These are phyloP conservation scores for Morone chrysops DNA, from an alignment of 2,113 vertebrate genomes.

Conservation along the genomic window DNA sequence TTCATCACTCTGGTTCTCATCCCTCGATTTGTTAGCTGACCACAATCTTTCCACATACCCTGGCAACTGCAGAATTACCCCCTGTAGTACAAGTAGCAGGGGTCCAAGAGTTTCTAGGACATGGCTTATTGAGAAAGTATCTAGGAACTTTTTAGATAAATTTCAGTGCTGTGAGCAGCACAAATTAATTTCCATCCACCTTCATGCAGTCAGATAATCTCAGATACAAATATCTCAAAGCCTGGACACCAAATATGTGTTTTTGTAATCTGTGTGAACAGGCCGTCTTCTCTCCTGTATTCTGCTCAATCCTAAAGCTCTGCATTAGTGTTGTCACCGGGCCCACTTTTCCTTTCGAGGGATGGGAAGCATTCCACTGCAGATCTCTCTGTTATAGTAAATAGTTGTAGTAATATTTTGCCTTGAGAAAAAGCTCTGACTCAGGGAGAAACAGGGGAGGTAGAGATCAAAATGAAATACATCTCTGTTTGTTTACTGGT, in stretches of 20 bases:
- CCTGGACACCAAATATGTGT: neutral
- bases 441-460: conserved; percentile 30
- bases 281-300: neutral
- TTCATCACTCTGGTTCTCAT: too few species aligned
- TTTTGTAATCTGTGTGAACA: neutral
- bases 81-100: neutral
- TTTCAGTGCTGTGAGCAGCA: neutral
- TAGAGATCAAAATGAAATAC: conserved; percentile 42
- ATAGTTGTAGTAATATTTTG: conserved; percentile 55
- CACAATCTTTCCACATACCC: neutral
- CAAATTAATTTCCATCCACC: neutral
- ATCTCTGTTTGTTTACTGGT: conserved; percentile 49
- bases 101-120: neutral
- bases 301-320: conserved; percentile 33
- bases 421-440: conserved; percentile 56
- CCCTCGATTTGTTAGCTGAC: too few species aligned
- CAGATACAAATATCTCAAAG: neutral
- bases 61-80: neutral
- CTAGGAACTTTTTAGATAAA: neutral
- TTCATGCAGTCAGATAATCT: neutral
- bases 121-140: neutral
- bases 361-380: conserved; percentile 65
- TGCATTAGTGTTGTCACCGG: conserved; percentile 67
- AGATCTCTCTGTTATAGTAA: conserved; percentile 64
- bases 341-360: conserved; percentile 73